A percentile compares a stretch with the other conserved stretches of the same genome.
These are phyloP conservation scores for Drosophila aldrichi DNA, from an alignment of 2,888 invertebrate species.

Conservation along the genomic window DNA sequence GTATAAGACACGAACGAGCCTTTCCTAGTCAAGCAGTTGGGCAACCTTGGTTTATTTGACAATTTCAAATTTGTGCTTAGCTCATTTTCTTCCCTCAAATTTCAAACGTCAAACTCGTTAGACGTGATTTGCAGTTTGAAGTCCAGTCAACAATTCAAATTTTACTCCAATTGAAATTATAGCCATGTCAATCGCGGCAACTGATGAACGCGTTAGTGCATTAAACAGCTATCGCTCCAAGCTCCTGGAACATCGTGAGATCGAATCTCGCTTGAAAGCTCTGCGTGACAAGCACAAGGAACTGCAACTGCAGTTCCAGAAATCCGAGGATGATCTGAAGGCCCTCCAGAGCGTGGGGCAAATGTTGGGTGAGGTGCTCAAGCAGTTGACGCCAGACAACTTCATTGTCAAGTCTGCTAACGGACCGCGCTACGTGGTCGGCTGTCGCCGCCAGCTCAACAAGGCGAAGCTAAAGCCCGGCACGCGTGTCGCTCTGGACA, in stretches of 20 bases:
- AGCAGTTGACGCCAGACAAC: slow-evolving; percentile 99
- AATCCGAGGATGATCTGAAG: slow-evolving; percentile 99
- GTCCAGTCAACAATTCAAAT: background rate
- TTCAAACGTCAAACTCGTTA: slow-evolving; percentile 36
- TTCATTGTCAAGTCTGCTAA: slow-evolving; percentile 99
- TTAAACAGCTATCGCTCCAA: slow-evolving; percentile 96
- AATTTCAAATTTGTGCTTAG: slow-evolving; percentile 3
- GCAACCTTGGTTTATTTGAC: slow-evolving; percentile 30
- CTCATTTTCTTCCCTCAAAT: slow-evolving; percentile 2
- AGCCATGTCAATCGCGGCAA: slow-evolving; percentile 27
- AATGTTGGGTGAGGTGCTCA: slow-evolving; percentile 99
- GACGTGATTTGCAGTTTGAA: slow-evolving; percentile 51
- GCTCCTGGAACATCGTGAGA: slow-evolving; percentile 97
- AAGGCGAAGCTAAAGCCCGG: slow-evolving; percentile 97
- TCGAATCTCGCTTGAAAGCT: slow-evolving; percentile 96
- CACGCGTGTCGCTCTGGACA: slow-evolving; percentile 98
- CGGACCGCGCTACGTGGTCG: slow-evolving; percentile 99
- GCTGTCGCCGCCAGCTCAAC: slow-evolving; percentile 97
- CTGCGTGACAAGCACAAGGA: slow-evolving; percentile 97
- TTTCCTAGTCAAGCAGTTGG: background rate
- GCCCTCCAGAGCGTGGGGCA: slow-evolving; percentile 99
- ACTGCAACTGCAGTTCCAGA: slow-evolving; percentile 97
- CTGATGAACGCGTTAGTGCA: slow-evolving; percentile 88
- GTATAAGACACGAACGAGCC: slow-evolving; percentile 3
- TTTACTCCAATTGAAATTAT: slow-evolving; percentile 24